A percentile compares a stretch with the other conserved stretches of the same genome.
phyloP scores from a whole-genome alignment of 2,113 vertebrate genomes.

The Lutjanus erythropterus region DNA sequence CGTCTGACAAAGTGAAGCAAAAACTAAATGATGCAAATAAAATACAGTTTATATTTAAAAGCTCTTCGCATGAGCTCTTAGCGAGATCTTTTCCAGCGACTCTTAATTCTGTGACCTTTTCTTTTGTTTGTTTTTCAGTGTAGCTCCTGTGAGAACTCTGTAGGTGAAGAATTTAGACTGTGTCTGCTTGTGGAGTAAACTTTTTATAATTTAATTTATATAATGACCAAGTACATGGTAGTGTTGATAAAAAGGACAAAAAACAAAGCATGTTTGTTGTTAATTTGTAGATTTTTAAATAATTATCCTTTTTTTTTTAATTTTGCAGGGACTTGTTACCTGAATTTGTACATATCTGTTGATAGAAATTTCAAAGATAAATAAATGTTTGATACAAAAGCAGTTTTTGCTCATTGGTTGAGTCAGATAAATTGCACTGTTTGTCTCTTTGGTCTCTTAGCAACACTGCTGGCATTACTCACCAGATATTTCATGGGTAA shows the following conservation, averaged over 20 bases:
- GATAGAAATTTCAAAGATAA: constrained; percentile 74
- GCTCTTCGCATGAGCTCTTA: constrained; percentile 21
- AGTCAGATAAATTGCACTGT: constrained; percentile 41
- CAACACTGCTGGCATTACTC: constrained; percentile 58
- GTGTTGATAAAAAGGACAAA: constrained; percentile 50
- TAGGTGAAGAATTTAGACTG: constrained; percentile 37
- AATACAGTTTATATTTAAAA: constrained; percentile 7
- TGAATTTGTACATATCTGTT: constrained; percentile 81
- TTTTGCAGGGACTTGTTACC: constrained; percentile 58
- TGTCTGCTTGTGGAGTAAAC: constrained; percentile 40
- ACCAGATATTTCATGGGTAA: constrained; percentile 54
- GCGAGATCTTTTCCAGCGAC: constrained; percentile 12
- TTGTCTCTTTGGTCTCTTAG: constrained; percentile 63
- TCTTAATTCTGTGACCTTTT: constrained; percentile 17
- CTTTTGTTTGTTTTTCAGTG: constrained; percentile 22
- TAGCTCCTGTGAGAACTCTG: constrained; percentile 34
- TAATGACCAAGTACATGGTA: constrained; percentile 61
- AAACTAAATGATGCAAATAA: constrained; percentile 18
- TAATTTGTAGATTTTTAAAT: constrained; percentile 65
- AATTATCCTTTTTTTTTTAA: constrained; percentile 32
- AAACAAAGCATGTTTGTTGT: constrained; percentile 67
- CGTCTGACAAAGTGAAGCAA: constrained; percentile 50
- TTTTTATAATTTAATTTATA: constrained; percentile 77
- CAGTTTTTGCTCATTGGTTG: constrained; percentile 8
- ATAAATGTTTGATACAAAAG: constrained; percentile 77